These are phyloP conservation scores for Mormyrops boulengeri DNA, from an alignment of 2,797 vertebrate genomes.

Conservation along the genomic window DNA sequence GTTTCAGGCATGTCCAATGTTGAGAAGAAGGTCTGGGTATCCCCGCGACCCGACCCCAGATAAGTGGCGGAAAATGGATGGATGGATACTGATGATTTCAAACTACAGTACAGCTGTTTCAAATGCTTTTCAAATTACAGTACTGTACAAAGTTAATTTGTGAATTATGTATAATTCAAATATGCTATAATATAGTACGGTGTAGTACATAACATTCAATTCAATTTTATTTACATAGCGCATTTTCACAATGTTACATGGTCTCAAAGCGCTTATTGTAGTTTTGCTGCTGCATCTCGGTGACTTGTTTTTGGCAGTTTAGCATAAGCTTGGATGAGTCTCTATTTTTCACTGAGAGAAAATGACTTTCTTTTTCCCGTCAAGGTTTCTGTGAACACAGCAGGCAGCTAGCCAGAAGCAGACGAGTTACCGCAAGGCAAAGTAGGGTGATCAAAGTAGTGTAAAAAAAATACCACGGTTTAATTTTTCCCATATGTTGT, in stretches of 20 bases:
- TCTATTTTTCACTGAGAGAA: background rate
- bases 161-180: background rate
- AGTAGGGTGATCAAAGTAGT: background rate
- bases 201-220: background rate
- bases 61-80: background rate
- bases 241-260: background rate
- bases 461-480: background rate
- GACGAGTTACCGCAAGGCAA: too few relatives aligned
- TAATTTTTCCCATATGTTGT: background rate
- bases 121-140: background rate
- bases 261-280: background rate
- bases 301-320: background rate
- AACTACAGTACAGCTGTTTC: background rate
- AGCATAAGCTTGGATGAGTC: background rate
- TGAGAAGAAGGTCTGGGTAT: background rate
- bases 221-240: background rate
- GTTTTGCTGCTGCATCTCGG: background rate
- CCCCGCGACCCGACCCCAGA: background rate
- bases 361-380: background rate
- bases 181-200: background rate
- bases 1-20: background rate
- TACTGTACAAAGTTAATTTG: background rate
- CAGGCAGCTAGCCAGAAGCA: too few relatives aligned
- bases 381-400: too few relatives aligned
- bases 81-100: background rate